Evolutionary conservation across 1,140 invertebrate species (phyloP), one percentile per base, ranked within the genome.

Genomic region (Lutraria rhynchaena): DNA sequence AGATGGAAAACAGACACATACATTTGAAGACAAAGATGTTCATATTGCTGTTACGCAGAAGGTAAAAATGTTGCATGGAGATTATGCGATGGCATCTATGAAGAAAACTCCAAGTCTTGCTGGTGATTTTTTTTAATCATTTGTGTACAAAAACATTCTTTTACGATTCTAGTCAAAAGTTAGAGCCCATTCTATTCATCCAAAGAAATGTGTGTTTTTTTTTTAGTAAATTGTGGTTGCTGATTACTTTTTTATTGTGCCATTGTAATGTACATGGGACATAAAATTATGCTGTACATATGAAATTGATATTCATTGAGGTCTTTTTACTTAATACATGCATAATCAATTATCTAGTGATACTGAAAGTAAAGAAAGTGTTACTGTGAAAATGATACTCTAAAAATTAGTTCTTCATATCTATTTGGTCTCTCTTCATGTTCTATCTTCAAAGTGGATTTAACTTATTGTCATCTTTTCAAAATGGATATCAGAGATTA

Each of bases 21-120:
- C 22, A 1, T 19, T 75, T 3, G 46, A 60, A 22, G 53, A 75
- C n/a, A 17, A 29, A 13, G 73, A 46, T 29, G 11, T 75, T 22
- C 63, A 75, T 51, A 27, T n/a, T 46, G 37, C 57, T 44, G 37
- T 75, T 1, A 46, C 15, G 11, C 46, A 60, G 3, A 58, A 75
- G 49, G 31, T 75, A 3, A 15, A 41, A 11, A 41, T 44, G 27
- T 31, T 75, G 46, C 73, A 75, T 63, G 73, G 73, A 7, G 73
- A 75, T n/a, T 75, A 75, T 61, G 73, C 35, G 3, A 31, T 33
- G 5, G 55, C 73, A 7, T 61, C 53, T 44, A 5, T 60, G 24
- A 49, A 24, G 44, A 75, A 75, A 44, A 22, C 24, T 44, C 58
- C 73, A 44, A 31, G 44, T 61, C 29, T 63, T 15, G 33, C 33